Base-by-base conservation (phyloP, 2,113 vertebrate genomes). In the Tursiops truncatus region DNA sequence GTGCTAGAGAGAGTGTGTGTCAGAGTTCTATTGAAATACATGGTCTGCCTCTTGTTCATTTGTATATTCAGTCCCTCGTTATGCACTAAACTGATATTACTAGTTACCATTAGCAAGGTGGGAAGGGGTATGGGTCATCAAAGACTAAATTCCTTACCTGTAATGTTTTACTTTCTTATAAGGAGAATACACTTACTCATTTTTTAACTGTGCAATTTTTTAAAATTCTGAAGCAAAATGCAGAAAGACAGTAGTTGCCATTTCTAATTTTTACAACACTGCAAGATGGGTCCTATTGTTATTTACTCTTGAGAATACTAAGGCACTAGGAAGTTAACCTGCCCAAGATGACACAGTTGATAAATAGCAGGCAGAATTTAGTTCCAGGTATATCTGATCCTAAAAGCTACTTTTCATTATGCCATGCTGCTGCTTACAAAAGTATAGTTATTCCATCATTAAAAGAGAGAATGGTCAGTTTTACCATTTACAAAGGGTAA, bases 181-280 rank as follows among this genome's bases (percentile, higher is more conserved):
- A 82, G 47, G n/a, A 62, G 26, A 56, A 67, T 62, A 76, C 28
- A 80, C 44, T 89, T 63, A 86, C 26, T 82, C 17, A 33, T 67
- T 62, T 94, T 91, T 85, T 53, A 93, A 14, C 56, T 85, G 62
- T 41, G 71, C 38, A 44, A 47, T 53, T 41, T 80, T 65, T 36
- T 56, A 1, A 79, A 82, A 71, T 89, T 53, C 77, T 95, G 36
- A 91, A 89, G 71, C 23, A 71, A 94, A 89, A 93, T 86, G 63
- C 73, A 50, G 56, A 50, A 89, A 26, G 33, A 50, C 20, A 7
- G 3, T 31, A 67, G 71, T 21, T 82, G 25, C 62, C 41, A 95
- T 92, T 94, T 50, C 71, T 94, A 91, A 79, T 80, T 23, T 53
- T 95, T 79, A 58, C 3, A 74, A 44, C 11, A 33, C 47, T 56